Conservation (phyloP, 2,888 invertebrate genomes). For the Phytoseiulus persimilis region DNA sequence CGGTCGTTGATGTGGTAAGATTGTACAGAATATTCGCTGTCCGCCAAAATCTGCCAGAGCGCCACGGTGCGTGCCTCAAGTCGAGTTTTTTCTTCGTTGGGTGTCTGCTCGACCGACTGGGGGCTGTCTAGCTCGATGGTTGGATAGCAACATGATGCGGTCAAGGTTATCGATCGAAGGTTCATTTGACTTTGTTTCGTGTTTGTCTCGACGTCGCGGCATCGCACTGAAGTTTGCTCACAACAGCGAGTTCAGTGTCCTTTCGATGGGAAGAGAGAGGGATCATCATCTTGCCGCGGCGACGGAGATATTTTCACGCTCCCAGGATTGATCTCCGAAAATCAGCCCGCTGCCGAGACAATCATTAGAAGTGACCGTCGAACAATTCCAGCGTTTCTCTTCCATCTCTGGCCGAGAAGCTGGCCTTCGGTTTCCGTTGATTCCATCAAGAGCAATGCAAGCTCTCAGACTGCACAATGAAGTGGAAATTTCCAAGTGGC, state of each 20-base stretch:
- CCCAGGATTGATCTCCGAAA: too few species aligned
- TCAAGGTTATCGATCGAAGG: neutral
- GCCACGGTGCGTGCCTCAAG: neutral
- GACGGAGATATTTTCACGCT: too few species aligned
- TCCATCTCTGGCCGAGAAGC: too few species aligned
- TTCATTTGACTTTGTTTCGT: neutral
- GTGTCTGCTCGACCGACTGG: neutral
- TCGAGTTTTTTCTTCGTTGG: neutral
- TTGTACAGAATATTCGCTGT: neutral
- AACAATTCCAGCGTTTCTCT: too few species aligned
- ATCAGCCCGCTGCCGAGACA: too few species aligned
- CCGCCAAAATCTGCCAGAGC: neutral
- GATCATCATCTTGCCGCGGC: too few species aligned
- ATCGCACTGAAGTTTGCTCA: neutral
- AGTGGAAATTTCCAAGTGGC: too few species aligned
- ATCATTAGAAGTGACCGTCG: too few species aligned
- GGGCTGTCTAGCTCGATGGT: neutral
- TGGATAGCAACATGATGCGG: neutral
- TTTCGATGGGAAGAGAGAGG: neutral
- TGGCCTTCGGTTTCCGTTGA: too few species aligned
- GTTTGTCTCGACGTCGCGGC: neutral
- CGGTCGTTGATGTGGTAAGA: neutral
- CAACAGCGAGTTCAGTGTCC: neutral
- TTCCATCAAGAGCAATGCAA: too few species aligned
- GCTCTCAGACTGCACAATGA: too few species aligned